Conservation (phyloP, 2,113 vertebrate genomes). For the Callipepla californica region DNA sequence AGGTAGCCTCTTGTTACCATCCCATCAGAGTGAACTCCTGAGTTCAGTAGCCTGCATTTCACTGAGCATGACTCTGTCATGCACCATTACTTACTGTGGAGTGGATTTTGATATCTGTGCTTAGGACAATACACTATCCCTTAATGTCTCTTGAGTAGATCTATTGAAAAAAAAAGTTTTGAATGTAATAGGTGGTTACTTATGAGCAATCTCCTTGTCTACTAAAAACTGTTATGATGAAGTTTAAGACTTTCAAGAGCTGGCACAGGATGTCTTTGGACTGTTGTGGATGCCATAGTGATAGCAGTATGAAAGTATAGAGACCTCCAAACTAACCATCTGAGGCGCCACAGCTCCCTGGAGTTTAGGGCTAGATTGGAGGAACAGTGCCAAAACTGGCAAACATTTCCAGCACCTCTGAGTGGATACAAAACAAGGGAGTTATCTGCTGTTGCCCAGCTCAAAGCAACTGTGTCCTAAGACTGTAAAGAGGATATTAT, state of each 20-base stretch:
- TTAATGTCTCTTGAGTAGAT: neutral
- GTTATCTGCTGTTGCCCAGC: neutral
- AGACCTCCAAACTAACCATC: neutral
- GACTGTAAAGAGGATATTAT: neutral
- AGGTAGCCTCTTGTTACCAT: neutral
- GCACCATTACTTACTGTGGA: neutral
- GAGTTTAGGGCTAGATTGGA: neutral
- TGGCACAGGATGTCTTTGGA: neutral
- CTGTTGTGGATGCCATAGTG: neutral
- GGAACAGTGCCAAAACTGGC: neutral
- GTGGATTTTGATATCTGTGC: neutral
- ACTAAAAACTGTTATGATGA: neutral
- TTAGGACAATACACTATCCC: neutral
- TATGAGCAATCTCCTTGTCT: neutral
- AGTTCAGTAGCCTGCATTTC: neutral
- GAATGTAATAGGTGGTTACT: neutral
- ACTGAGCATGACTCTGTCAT: rapidly evolving
- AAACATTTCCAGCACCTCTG: neutral
- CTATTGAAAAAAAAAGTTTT: neutral
- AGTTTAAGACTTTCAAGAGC: neutral
- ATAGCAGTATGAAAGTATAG: neutral
- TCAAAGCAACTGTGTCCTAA: neutral
- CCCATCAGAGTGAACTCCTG: neutral
- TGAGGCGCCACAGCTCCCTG: neutral
- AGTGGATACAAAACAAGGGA: neutral